These are phyloP conservation scores for Dicaeum eximium DNA, from an alignment of 2,113 vertebrate species.

Conservation along the genomic window DNA sequence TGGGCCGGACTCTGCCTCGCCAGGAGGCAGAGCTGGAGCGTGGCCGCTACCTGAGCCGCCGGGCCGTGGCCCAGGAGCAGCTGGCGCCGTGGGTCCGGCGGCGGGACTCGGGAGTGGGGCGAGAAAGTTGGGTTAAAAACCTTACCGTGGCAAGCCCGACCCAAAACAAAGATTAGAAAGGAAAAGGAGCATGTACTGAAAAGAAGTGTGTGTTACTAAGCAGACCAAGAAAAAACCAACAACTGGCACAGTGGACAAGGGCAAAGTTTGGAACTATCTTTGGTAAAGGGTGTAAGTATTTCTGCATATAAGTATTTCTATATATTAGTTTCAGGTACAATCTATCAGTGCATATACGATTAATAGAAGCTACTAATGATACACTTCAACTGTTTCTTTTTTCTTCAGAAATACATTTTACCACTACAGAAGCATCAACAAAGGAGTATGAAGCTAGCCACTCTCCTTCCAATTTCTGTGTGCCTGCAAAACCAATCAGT, in stretches of 20 bases:
- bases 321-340: neutral
- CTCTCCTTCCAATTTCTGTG: neutral
- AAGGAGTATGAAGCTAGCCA: neutral
- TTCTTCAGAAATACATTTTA: neutral
- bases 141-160: neutral
- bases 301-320: neutral
- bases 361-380: neutral
- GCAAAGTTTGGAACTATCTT: neutral
- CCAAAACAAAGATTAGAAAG: neutral
- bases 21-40: neutral
- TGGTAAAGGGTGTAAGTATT: neutral
- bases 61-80: neutral
- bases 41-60: neutral
- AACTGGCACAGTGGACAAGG: neutral
- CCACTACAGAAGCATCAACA: neutral
- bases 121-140: neutral
- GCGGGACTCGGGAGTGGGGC: accelerated
- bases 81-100: neutral
- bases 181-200: neutral
- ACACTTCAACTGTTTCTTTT: neutral
- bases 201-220: neutral
- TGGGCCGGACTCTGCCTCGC: neutral
- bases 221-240: neutral
- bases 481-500: neutral
- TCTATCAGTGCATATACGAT: neutral